Base-by-base conservation (phyloP, 2,113 vertebrate genomes). In the Anolis sagrei region DNA sequence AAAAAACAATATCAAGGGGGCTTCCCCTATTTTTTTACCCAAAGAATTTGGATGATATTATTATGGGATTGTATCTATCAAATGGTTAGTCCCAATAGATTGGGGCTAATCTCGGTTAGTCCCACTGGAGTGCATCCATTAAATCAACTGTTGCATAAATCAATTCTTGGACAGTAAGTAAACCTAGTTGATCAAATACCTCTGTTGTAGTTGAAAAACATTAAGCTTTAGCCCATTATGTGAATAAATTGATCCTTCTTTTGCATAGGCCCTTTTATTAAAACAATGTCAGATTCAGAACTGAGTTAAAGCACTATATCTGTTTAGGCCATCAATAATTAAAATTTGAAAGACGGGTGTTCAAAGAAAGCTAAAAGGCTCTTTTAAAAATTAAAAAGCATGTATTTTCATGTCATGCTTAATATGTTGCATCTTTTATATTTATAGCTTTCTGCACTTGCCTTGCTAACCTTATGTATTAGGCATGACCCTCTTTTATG, bases 241-340 rank as follows among this genome's bases (percentile, higher is more conserved):
- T 36, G 58, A 32, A 14, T 68, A 44, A 76, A 19, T 49, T 44
- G 25, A 54, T 76, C 48, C 62, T 48, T 48, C 27, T n/a, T n/a
- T 18, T 7, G 4, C 5, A 36, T 18, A 54, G 51, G 49, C 54
- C 16, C 32, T 4, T 18, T 84, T 51, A 76, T 66, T 32, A 54
- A 78, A 84, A 77, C 14, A 69, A 44, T n/a, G 36, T 62, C 25
- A 74, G 70, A 44, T 74, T 62, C 81, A 75, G 74, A 83, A 64
- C 16, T 83, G 54, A 39, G 10, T 18, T 32, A 69, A 36, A 29
- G 32, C 39, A 84, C 11, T 49, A 77, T n/a, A 69, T 77, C 32
- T 70, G 49, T 78, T n/a, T 29, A 85, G 7, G 16, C 34, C 10
- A 70, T 79, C 83, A 58, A 25, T 79, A 48, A 70, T 58, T 1